Percentiles rank a stretch among this genome's conserved stretches.
Conservation (phyloP, 2,888 invertebrate genomes). For the Arge pagana region DNA sequence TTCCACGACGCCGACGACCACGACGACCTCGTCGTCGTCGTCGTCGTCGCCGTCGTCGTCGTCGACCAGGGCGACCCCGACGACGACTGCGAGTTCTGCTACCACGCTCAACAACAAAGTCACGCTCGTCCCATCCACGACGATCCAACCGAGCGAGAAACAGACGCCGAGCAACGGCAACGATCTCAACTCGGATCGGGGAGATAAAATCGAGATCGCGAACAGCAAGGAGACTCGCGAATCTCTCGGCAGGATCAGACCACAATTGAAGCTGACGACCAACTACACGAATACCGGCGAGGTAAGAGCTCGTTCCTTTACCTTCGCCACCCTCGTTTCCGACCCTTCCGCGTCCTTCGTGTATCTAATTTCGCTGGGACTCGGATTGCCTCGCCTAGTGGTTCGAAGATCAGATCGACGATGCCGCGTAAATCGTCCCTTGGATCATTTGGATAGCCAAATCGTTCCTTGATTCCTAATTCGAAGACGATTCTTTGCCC, state of each 20-base stretch:
- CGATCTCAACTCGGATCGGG: conserved; percentile 31
- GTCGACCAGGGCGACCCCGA: conserved; percentile 29
- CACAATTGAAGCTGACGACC: conserved; percentile 54
- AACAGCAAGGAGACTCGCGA: conserved; percentile 55
- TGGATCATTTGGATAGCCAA: too few relatives aligned
- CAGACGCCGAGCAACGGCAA: conserved; percentile 24
- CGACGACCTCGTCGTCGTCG: conserved; percentile 58
- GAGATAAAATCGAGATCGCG: conserved; percentile 25
- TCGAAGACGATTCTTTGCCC: too few relatives aligned
- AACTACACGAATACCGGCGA: conserved; percentile 53
- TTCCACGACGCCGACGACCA: conserved; percentile 50
- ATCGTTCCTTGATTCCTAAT: too few relatives aligned
- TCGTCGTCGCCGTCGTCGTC: conserved; percentile 60
- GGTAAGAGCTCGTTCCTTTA: conserved; percentile 49
- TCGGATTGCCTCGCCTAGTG: too few relatives aligned
- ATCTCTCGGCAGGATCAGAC: conserved; percentile 53
- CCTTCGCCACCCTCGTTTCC: too few relatives aligned
- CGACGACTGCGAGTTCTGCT: conserved; percentile 27
- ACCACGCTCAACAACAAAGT: conserved; percentile 26
- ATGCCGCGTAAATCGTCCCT: too few relatives aligned
- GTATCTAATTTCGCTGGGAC: too few relatives aligned
- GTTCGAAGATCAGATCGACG: too few relatives aligned
- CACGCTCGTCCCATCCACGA: not conserved
- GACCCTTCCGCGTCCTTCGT: too few relatives aligned
- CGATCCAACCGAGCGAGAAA: too few relatives aligned